Conservation (phyloP, 2,113 vertebrate species). For the Fregetta grallaria region DNA sequence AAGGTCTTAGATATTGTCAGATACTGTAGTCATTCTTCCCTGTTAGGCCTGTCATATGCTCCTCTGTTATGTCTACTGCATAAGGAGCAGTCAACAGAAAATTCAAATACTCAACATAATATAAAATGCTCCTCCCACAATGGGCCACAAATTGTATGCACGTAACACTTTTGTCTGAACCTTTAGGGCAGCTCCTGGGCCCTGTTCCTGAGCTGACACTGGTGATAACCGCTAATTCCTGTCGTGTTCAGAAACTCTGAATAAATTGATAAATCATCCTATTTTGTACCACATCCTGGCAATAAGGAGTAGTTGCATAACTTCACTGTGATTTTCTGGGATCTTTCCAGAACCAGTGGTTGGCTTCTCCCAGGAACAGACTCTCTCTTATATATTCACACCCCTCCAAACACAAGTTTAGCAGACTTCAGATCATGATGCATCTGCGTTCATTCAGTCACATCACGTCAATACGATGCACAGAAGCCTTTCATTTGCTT, state of each 20-base stretch:
- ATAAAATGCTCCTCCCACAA: not conserved
- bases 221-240: not conserved
- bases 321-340: not conserved
- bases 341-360: not conserved
- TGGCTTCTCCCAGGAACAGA: not conserved
- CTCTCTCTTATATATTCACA: not conserved
- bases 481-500: constrained; percentile 25
- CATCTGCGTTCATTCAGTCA: not conserved
- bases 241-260: not conserved
- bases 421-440: not conserved
- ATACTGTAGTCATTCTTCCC: not conserved
- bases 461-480: not conserved
- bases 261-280: not conserved
- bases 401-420: not conserved
- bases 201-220: not conserved
- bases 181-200: not conserved
- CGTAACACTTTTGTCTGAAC: not conserved
- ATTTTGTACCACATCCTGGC: not conserved
- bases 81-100: not conserved
- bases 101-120: not conserved
- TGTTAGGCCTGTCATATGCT: not conserved
- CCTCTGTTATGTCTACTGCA: not conserved
- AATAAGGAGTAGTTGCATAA: not conserved
- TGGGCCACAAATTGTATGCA: not conserved
- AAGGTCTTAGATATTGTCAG: not conserved